Evolutionary conservation across 2,888 invertebrate species (phyloP), one percentile per base, ranked within the genome.

Genomic region (Nephrotoma appendiculata): DNA sequence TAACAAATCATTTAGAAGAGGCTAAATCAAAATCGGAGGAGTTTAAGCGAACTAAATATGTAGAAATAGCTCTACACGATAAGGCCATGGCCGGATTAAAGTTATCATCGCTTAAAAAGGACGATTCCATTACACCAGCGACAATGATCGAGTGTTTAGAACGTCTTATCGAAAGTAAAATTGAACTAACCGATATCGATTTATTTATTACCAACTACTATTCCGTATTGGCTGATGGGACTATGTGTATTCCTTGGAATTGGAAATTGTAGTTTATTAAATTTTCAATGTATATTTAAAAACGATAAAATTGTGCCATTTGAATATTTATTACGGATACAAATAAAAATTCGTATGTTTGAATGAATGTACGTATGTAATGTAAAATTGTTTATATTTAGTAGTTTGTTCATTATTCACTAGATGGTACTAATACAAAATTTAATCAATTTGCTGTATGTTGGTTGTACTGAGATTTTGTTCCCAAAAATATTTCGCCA

Each of bases 181-280:
- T 87, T 91, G 91, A 92, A 89, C 92, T 96, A n/a, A 92, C 93
- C 88, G 95, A 95, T 86, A 93, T 95, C 86, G 94, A 95, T 89
- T 91, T 98, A 3, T 95, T 95, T 90, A 95, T 98, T 86, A 96
- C 98, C 0, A 97, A 97, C 90, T 98, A 98, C 91, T 98, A 98
- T 90, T 97, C 98, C 0, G 96, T 98, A 86, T 93, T 98, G 90
- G 95, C 95, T 0, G 98, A 98, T 91, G 98, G 98, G 0, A 95
- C 96, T 87, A 93, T 98, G 86, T 98, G 98, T 90, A 95, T 98
- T 90, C 98, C 98, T 19, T 98, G 98, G 98, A 96, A 98, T 91
- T 98, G 96, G 93, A 84, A 84, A 84, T 84, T 84, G 42, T 84
- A 84, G 42, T 31, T 31, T 31, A 31, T 31, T 31, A 31, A 31